Evolutionary conservation across 2,797 vertebrate species (phyloP).

Genomic region (Vultur gryphus): DNA sequence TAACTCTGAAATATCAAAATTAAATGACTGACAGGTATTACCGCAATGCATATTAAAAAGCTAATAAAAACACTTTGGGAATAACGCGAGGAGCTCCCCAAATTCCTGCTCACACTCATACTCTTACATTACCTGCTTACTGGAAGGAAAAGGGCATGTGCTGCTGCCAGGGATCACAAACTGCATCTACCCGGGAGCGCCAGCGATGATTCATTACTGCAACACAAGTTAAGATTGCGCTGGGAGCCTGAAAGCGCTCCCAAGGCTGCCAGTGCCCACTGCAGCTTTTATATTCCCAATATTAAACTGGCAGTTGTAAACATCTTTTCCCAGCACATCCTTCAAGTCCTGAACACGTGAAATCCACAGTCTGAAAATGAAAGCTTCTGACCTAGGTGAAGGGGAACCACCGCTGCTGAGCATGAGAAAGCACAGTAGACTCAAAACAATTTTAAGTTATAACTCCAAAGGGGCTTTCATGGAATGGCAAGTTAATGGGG

Average conservation of each 20-base stretch:
- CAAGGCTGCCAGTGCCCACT: rapidly evolving
- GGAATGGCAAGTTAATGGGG: not conserved
- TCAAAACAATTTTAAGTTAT: not conserved
- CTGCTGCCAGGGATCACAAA: not conserved
- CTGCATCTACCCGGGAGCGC: not conserved
- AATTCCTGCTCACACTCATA: not conserved
- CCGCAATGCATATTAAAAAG: not conserved
- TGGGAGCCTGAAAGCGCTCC: not conserved
- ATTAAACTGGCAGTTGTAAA: not conserved
- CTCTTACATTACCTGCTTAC: not conserved
- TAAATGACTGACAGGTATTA: not conserved
- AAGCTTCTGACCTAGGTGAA: not conserved
- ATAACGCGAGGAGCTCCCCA: not conserved
- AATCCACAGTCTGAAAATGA: not conserved
- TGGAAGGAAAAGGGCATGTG: not conserved
- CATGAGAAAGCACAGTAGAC: not conserved
- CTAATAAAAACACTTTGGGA: not conserved
- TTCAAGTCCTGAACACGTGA: not conserved
- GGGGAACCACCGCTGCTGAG: rapidly evolving
- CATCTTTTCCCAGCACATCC: not conserved
- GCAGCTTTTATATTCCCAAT: not conserved
- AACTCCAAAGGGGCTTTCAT: not conserved
- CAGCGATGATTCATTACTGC: not conserved
- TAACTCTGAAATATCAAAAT: not conserved
- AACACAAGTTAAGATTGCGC: rapidly evolving